Conservation (phyloP, 1,140 invertebrate species). For the Ostrea edulis region DNA sequence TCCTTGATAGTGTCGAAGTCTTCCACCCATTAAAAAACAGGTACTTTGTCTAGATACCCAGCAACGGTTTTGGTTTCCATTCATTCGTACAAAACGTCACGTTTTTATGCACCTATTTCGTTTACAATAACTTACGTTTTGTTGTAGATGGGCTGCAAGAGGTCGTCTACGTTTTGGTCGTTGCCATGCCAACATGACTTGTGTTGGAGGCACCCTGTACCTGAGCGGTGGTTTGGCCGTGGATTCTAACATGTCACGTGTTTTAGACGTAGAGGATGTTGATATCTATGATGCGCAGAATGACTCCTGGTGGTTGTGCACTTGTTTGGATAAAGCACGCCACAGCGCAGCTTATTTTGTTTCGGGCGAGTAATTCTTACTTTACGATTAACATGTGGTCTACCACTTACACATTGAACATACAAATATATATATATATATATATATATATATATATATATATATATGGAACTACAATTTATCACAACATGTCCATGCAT, state of each 20-base stretch:
- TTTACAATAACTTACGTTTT: neutral
- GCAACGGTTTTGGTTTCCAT: no score
- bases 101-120: neutral
- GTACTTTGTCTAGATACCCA: neutral
- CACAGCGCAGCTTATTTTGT: conserved; percentile 56
- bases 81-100: no score
- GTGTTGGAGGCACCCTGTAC: conserved; percentile 42
- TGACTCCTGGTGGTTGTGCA: conserved; percentile 51
- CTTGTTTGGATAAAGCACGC: conserved; percentile 45
- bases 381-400: neutral
- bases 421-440: no score
- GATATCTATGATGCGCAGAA: conserved; percentile 53
- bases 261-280: conserved; percentile 47
- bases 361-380: conserved; percentile 49
- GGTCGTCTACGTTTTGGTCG: conserved; percentile 53
- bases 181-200: conserved; percentile 58
- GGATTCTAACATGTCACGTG: neutral
- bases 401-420: no score
- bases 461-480: no score
- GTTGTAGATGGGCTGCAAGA: conserved; percentile 54
- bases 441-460: no score
- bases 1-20: conserved; percentile 52
- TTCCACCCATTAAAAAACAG: conserved; percentile 53
- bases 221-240: conserved; percentile 59
- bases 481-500: neutral